Conservation (phyloP, 1,140 invertebrate genomes). For the Cyphomyrmex costatus region DNA sequence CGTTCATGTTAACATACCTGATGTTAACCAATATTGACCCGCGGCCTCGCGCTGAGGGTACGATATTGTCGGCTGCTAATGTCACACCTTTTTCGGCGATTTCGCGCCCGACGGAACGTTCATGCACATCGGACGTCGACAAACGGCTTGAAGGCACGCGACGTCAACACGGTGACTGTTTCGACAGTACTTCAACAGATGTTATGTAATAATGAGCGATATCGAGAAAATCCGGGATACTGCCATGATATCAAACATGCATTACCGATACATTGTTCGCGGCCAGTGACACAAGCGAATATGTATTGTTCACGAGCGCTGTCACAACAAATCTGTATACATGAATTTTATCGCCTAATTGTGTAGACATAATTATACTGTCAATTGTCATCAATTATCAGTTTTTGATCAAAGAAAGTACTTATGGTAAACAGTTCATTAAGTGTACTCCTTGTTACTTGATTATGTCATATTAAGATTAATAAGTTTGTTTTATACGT, state of each 20-base stretch:
- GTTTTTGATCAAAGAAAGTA: background rate
- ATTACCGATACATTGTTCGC: background rate
- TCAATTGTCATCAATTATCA: background rate
- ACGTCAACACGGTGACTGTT: slow-evolving; percentile 18
- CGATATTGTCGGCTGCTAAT: slow-evolving; percentile 82
- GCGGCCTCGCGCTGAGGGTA: background rate
- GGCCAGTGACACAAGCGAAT: background rate
- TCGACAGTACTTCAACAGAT: slow-evolving; percentile 68
- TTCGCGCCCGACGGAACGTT: background rate
- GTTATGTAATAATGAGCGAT: slow-evolving; percentile 81
- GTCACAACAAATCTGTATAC: background rate
- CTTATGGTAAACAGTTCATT: background rate
- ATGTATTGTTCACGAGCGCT: background rate
- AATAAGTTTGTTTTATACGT: slow-evolving; percentile 1
- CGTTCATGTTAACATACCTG: slow-evolving; percentile 1
- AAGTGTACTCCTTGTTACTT: background rate
- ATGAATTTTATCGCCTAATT: background rate
- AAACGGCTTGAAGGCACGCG: background rate
- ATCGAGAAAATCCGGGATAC: slow-evolving; percentile 77
- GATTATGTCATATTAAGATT: slow-evolving; percentile 9
- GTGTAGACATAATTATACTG: background rate
- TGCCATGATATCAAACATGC: slow-evolving; percentile 78
- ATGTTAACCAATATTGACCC: slow-evolving; percentile 6
- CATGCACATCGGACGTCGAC: background rate
- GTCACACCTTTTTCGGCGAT: slow-evolving; percentile 61